Evolutionary conservation across 1,140 invertebrate genomes (phyloP).

Genomic region (Sinella curviseta): DNA sequence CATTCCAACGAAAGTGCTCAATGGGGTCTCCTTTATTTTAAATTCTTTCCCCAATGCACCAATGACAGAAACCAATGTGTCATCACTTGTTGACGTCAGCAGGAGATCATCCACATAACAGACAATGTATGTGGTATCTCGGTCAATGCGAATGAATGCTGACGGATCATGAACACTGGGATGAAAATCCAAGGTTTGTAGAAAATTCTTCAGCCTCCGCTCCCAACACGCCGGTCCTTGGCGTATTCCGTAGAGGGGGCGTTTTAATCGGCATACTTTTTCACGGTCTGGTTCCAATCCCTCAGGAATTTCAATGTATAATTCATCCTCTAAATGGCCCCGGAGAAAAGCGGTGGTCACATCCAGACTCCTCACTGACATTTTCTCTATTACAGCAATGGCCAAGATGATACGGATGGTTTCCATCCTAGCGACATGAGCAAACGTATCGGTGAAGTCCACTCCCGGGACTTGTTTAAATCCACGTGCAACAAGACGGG

Average conservation of each 20-base stretch:
- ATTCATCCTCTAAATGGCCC: slow-evolving; percentile 51
- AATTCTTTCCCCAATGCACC: slow-evolving; percentile 52
- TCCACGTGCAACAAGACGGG: slow-evolving; percentile 55
- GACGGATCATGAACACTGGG: background rate
- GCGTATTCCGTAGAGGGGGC: slow-evolving; percentile 56
- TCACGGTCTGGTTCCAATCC: slow-evolving; percentile 20
- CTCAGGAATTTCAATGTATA: slow-evolving; percentile 50
- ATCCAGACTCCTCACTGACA: slow-evolving; percentile 51
- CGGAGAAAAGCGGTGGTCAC: slow-evolving; percentile 52
- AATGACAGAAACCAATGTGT: slow-evolving; percentile 43
- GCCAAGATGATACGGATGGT: slow-evolving; percentile 51
- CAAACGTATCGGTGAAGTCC: slow-evolving; percentile 53
- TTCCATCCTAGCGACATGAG: slow-evolving; percentile 51
- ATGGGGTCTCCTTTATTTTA: slow-evolving; percentile 53
- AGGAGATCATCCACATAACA: slow-evolving; percentile 50
- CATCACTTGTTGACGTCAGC: slow-evolving; percentile 33
- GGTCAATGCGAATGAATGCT: slow-evolving; percentile 24
- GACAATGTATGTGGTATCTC: slow-evolving; percentile 40
- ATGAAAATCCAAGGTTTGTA: background rate
- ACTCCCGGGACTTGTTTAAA: slow-evolving; percentile 51
- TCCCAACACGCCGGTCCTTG: slow-evolving; percentile 56
- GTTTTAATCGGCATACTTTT: slow-evolving; percentile 50
- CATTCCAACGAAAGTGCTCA: slow-evolving; percentile 52
- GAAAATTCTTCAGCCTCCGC: slow-evolving; percentile 20
- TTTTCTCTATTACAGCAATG: slow-evolving; percentile 43